phyloP scores from a whole-genome alignment of 2,888 invertebrate genomes.

The Thecocarcelia acutangulata region DNA sequence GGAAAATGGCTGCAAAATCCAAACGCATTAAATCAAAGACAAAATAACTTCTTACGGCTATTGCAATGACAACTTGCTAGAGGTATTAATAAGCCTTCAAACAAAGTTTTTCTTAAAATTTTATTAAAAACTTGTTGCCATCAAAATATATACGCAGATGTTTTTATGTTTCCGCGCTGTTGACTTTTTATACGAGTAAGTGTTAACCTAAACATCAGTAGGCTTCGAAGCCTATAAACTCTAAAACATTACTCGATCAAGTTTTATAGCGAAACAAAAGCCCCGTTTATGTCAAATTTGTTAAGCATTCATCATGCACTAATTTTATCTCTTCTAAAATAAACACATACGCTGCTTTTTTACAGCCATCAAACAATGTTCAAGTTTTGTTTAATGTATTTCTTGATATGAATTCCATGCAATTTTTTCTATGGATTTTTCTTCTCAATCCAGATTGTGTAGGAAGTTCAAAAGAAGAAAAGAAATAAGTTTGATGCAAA shows the following conservation, averaged over 20 bases:
- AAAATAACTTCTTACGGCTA: no score
- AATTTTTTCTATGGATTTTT: background rate
- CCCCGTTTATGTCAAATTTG: slow-evolving; percentile 12
- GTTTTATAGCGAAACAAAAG: slow-evolving; percentile 4
- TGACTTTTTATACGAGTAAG: no score
- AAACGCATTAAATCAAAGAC: no score
- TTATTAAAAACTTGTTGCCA: no score
- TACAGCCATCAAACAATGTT: slow-evolving; percentile 19
- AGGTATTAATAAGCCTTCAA: no score
- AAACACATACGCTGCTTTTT: background rate
- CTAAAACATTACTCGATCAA: no score
- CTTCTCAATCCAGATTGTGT: background rate
- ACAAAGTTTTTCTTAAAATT: no score
- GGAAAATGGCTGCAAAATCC: no score
- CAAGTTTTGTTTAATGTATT: slow-evolving; percentile 25
- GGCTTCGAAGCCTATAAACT: background rate
- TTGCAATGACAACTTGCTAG: no score
- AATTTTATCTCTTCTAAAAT: background rate
- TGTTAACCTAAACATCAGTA: no score
- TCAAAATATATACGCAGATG: no score
- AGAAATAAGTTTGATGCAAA: slow-evolving; percentile 25
- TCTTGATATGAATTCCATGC: slow-evolving; percentile 26
- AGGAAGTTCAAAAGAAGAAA: slow-evolving; percentile 5
- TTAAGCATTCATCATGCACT: slow-evolving; percentile 5
- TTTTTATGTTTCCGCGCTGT: no score